Conservation (phyloP, 2,797 vertebrate species). For the Acipenser ruthenus region DNA sequence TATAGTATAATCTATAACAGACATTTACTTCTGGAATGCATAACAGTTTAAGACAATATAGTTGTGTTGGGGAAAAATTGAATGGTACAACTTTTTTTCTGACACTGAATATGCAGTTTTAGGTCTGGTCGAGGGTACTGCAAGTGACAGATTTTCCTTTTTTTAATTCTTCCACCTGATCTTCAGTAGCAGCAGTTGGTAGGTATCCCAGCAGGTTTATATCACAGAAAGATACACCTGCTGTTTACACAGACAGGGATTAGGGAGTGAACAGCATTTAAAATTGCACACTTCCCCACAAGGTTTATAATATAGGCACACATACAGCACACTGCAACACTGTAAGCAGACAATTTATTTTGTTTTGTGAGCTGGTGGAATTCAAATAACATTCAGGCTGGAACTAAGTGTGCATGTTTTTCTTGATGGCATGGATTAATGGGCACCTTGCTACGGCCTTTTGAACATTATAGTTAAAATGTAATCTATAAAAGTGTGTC, state of each 20-base stretch:
- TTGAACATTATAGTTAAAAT: too few species aligned
- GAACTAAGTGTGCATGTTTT: too few species aligned
- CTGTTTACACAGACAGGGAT: slow-evolving; percentile 22
- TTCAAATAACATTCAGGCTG: too few species aligned
- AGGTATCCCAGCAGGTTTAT: slow-evolving; percentile 18
- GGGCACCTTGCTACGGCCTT: too few species aligned
- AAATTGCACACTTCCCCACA: neutral
- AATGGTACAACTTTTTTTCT: neutral
- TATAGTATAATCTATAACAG: too few species aligned
- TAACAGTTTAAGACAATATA: too few species aligned
- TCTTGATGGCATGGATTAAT: too few species aligned
- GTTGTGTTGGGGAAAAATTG: too few species aligned
- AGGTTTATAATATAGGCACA: neutral
- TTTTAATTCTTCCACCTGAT: slow-evolving; percentile 17
- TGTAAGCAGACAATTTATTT: neutral
- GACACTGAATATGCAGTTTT: neutral
- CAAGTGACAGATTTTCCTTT: slow-evolving; percentile 4
- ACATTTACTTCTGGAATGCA: too few species aligned
- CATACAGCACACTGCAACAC: neutral
- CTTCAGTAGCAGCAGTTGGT: slow-evolving; percentile 14
- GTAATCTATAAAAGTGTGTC: too few species aligned
- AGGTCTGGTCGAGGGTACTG: neutral
- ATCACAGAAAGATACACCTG: slow-evolving; percentile 18
- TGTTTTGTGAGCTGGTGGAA: too few species aligned
- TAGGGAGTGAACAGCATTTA: neutral